Percentiles rank a stretch among this genome's conserved stretches.
phyloP scores from a whole-genome alignment of 2,888 invertebrate genomes.

The Hirudinaria manillensis region DNA sequence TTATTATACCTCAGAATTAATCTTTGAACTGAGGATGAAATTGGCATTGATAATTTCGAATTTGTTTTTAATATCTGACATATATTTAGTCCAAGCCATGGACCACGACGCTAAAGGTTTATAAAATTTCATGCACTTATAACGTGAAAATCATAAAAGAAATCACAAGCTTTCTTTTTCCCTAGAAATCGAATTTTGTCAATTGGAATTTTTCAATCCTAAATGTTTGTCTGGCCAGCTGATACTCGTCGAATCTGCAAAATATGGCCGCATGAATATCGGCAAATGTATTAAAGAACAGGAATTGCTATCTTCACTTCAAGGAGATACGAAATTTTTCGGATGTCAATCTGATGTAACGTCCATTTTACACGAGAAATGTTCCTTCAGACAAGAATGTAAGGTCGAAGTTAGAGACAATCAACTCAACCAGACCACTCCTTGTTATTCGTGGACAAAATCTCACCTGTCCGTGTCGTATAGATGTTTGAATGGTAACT shows the following conservation, averaged over 20 bases:
- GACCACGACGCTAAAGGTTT: background rate
- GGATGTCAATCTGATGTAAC: conserved; percentile 1
- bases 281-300: conserved; percentile 28
- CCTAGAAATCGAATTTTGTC: background rate
- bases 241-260: conserved; percentile 15
- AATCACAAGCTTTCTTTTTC: background rate
- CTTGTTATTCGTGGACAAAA: conserved; percentile 10
- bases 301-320: background rate
- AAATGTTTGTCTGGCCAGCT: conserved; percentile 17
- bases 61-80: no score
- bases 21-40: no score
- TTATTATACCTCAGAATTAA: no score
- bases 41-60: no score
- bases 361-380: background rate
- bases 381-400: background rate
- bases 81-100: background rate
- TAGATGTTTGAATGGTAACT: background rate
- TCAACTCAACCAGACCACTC: background rate
- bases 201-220: conserved; percentile 27
- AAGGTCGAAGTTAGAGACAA: conserved; percentile 5
- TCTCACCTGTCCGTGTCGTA: background rate
- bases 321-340: conserved; percentile 1
- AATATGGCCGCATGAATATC: conserved; percentile 24
- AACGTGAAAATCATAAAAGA: background rate
- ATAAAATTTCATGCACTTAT: background rate